Conservation (phyloP, 2,797 vertebrate genomes). For the Typhlichthys subterraneus region DNA sequence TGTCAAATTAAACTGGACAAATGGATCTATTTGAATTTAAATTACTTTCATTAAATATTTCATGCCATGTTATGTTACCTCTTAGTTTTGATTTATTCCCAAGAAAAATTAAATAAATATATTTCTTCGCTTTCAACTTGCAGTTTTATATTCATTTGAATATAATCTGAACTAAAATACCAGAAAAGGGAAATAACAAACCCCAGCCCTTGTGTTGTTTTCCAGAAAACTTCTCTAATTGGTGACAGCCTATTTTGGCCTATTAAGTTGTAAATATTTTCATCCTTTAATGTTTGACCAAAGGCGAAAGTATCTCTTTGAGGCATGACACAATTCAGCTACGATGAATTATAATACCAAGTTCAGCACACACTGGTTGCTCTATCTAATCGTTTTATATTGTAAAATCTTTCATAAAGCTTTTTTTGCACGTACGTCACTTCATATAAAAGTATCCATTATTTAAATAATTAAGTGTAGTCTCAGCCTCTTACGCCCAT, state of each 20-base stretch:
- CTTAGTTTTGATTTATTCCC: constrained; percentile 37
- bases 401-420: not conserved
- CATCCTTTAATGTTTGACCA: constrained; percentile 14
- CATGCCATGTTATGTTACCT: too few relatives aligned
- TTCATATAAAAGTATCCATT: too few relatives aligned
- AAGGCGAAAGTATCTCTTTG: constrained; percentile 33
- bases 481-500: too few relatives aligned
- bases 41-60: too few relatives aligned
- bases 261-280: constrained; percentile 5
- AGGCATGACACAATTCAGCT: constrained; percentile 11
- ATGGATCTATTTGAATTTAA: constrained; percentile 30
- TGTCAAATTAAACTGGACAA: constrained; percentile 31
- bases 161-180: constrained; percentile 51
- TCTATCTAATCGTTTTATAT: constrained; percentile 3
- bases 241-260: not conserved
- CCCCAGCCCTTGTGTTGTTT: constrained; percentile 53
- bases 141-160: constrained; percentile 62
- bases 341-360: too few relatives aligned
- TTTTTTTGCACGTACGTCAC: not conserved
- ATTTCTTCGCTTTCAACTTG: constrained; percentile 49
- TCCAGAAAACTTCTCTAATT: constrained; percentile 42
- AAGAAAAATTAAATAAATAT: constrained; percentile 66
- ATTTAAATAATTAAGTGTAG: too few relatives aligned
- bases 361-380: not conserved
- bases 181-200: constrained; percentile 51